phyloP scores from a whole-genome alignment of 2,113 vertebrate genomes.

The Paraplagusia blochii region DNA sequence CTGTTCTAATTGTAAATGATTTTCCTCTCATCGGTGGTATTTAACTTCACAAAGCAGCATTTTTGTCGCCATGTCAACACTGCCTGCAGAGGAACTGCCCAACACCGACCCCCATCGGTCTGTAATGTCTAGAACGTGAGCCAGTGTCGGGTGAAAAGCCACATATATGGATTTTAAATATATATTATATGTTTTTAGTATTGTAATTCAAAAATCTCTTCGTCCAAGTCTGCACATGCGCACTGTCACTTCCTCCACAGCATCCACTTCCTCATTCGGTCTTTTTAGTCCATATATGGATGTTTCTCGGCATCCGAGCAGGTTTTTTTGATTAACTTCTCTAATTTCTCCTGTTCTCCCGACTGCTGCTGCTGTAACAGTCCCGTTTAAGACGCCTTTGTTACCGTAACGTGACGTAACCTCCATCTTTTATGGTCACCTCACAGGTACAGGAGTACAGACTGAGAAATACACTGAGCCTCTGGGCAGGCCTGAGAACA shows the following conservation, averaged over 20 bases:
- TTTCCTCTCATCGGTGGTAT: conserved; percentile 23
- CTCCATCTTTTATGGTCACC: no score
- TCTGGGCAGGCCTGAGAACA: no score
- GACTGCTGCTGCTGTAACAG: not conserved
- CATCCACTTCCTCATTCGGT: conserved; percentile 90
- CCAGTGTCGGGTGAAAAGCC: no score
- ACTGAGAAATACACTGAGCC: no score
- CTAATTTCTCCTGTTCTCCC: conserved; percentile 8
- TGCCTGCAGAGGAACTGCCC: not conserved
- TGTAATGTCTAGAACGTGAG: no score
- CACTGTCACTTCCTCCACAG: conserved; percentile 83
- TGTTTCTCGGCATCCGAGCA: conserved; percentile 60
- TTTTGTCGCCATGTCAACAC: no score
- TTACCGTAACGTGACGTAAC: no score
- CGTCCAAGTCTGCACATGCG: conserved; percentile 76
- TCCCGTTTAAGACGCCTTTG: not conserved
- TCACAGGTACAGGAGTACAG: no score
- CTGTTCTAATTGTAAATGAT: not conserved
- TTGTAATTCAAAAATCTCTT: conserved; percentile 26
- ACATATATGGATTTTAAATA: no score
- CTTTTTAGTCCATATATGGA: conserved; percentile 94
- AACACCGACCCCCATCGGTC: conserved; percentile 33
- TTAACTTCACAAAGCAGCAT: not conserved
- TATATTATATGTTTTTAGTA: not conserved
- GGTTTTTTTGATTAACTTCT: conserved; percentile 42